Base-by-base conservation (phyloP, 2,888 invertebrate genomes). In the Lycia hirtaria region DNA sequence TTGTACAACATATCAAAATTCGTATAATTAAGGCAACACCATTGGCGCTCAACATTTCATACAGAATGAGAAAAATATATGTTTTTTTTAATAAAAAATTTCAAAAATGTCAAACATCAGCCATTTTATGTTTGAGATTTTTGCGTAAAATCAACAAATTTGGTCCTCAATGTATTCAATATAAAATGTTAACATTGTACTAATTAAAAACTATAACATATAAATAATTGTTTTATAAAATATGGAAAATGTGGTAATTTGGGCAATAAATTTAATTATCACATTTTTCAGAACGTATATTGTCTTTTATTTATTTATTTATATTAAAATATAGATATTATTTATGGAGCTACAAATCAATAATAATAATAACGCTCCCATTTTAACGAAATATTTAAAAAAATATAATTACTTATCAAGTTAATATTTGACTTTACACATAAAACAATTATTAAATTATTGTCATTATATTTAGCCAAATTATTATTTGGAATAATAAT, bases 21-120 rank as follows among this genome's bases (percentile, higher is more conserved):
- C 66, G 61, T 67, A 69, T 68, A 47, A 70, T 64, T 86, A 88
- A 89, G 89, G 88, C 88, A 85, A 80, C 82, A 68, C 77, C 70
- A 69, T 78, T 67, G 75, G 75, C 69, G 65, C 62, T 68, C 52
- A 71, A 65, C 59, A 65, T 70, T 69, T 65, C 67, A 57, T 71
- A 60, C 57, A 59, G 40, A 51, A 60, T 64, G 68, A 51, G 56
- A 63, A 58, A 62, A 53, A 41, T 26, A 28, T 38, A 10, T 20
- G 4, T 5, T 5, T 26, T 41, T 7, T 28, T 9, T 14, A 15
- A 9, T 3, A 12, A 10, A 58, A 60, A 62, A 49, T 62, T 44
- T 71, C 84, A 90, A 90, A 91, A 90, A 90, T 87, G 80, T 90
- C 91, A 85, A 84, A 78, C 81, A 82, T 87, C 91, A 91, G 91